Conservation (phyloP, 2,888 invertebrate genomes). For the Drosophila algonquin region DNA sequence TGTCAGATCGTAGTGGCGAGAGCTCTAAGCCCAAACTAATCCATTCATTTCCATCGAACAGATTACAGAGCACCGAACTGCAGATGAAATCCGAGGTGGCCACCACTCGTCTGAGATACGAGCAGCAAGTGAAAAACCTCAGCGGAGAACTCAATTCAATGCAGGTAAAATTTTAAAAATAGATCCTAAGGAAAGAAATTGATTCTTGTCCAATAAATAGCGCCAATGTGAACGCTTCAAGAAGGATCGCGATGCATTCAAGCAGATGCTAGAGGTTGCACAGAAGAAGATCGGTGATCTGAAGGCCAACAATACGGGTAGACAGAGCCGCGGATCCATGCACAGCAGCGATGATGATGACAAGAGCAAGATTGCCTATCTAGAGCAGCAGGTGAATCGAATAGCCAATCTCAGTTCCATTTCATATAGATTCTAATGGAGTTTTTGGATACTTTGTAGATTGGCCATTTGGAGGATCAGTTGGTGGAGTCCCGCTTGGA, state of each 20-base stretch:
- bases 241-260: constrained; percentile 94
- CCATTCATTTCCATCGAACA: constrained; percentile 46
- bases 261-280: constrained; percentile 94
- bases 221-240: constrained; percentile 88
- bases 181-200: no score
- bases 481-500: constrained; percentile 93
- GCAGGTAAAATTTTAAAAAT: constrained; percentile 85
- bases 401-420: no score
- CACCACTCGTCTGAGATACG: constrained; percentile 92
- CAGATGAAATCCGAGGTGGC: constrained; percentile 91
- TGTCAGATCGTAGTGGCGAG: no score
- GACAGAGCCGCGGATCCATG: constrained; percentile 87
- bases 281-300: constrained; percentile 92
- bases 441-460: constrained; percentile 40
- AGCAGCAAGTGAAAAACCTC: constrained; percentile 91
- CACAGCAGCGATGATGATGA: constrained; percentile 91
- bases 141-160: constrained; percentile 92
- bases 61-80: constrained; percentile 88
- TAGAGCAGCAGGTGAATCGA: constrained; percentile 89
- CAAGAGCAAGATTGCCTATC: constrained; percentile 88
- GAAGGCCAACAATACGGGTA: constrained; percentile 86
- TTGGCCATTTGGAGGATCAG: constrained; percentile 94
- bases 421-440: not conserved
- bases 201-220: constrained; percentile 43
- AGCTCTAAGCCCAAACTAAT: not conserved